These are phyloP conservation scores for Ophion obscuratus DNA, from an alignment of 2,888 invertebrate species.

Conservation along the genomic window DNA sequence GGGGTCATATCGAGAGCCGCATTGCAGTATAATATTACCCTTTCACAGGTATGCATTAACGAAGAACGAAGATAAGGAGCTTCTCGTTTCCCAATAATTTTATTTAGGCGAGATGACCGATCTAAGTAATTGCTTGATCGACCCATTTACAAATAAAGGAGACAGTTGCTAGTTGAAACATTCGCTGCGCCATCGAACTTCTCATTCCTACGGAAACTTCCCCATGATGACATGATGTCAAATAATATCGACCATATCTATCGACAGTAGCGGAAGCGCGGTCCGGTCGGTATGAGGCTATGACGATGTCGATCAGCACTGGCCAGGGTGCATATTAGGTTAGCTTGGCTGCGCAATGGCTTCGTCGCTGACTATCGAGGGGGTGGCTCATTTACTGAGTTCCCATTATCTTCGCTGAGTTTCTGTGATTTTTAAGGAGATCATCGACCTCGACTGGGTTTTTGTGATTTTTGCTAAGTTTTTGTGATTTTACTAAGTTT, in stretches of 20 bases:
- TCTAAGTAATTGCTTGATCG: constrained; percentile 17
- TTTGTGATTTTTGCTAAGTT: too few species aligned
- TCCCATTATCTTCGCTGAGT: too few species aligned
- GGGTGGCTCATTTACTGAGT: too few species aligned
- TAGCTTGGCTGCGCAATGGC: too few species aligned
- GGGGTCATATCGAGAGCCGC: constrained; percentile 62
- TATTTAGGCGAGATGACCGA: not conserved
- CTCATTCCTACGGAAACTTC: not conserved
- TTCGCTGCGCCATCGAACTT: not conserved
- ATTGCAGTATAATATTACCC: constrained; percentile 67
- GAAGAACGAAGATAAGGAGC: constrained; percentile 50
- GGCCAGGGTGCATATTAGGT: too few species aligned
- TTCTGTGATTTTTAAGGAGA: too few species aligned
- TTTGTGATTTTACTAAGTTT: too few species aligned
- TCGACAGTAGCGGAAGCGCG: too few species aligned
- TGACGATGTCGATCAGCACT: too few species aligned
- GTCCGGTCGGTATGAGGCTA: too few species aligned
- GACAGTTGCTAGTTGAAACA: not conserved
- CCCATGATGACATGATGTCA: not conserved
- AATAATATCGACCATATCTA: not conserved
- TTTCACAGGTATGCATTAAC: constrained; percentile 58
- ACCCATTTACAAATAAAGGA: not conserved
- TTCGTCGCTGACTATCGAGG: too few species aligned
- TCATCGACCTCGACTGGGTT: too few species aligned
- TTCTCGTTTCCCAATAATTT: not conserved